Conservation (phyloP, 2,888 invertebrate genomes). For the Didymodactylos carnosus region DNA sequence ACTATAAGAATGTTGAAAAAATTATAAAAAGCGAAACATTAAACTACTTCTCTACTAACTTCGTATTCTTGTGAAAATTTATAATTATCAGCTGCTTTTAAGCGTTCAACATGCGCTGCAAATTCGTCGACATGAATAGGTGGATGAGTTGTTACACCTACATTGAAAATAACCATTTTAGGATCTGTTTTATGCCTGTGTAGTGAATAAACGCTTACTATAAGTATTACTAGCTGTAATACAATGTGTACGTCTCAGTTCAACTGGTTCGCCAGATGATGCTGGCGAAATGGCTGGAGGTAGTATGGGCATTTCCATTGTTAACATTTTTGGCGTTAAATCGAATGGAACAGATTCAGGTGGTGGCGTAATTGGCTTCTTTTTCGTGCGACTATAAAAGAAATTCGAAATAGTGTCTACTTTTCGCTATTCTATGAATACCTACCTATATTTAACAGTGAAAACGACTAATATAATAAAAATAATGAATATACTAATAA, state of each 20-base stretch:
- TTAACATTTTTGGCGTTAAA: neutral
- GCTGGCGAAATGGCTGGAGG: neutral
- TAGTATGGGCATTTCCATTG: neutral
- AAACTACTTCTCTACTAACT: neutral
- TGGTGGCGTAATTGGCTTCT: neutral
- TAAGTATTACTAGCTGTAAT: neutral
- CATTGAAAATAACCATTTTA: too few species aligned
- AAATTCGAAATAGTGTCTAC: too few species aligned
- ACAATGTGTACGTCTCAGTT: neutral
- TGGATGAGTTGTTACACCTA: conserved; percentile 45
- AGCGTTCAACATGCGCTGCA: conserved; percentile 74
- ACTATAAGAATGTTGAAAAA: conserved; percentile 35
- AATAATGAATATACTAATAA: neutral
- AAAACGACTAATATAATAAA: neutral
- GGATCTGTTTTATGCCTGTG: too few species aligned
- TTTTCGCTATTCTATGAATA: too few species aligned
- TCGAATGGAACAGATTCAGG: conserved; percentile 1
- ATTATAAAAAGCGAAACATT: neutral
- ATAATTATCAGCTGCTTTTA: conserved; percentile 82
- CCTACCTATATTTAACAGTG: neutral
- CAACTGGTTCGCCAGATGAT: neutral
- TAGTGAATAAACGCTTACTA: too few species aligned
- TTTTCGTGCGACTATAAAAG: neutral
- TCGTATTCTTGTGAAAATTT: conserved; percentile 92
- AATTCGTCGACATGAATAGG: conserved; percentile 85